A percentile compares a stretch with the other conserved stretches of the same genome.
Evolutionary conservation across 2,797 vertebrate species (phyloP).

Genomic region (Gymnothorax javanicus): DNA sequence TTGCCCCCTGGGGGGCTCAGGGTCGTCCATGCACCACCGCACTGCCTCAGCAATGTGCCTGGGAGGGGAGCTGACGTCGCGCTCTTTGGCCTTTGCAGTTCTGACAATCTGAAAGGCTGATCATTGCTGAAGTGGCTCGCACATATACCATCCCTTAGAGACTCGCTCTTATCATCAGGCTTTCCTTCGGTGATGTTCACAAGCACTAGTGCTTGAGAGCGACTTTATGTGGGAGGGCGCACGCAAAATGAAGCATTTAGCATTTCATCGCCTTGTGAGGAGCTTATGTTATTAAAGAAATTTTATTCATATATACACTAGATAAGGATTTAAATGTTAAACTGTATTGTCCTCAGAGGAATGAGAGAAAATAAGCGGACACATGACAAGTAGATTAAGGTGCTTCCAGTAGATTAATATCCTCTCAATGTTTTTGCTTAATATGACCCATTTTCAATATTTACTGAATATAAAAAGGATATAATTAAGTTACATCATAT

Average conservation of each 20-base stretch:
- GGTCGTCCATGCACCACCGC: not conserved
- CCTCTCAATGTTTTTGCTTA: too few relatives aligned
- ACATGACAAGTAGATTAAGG: conserved; percentile 3
- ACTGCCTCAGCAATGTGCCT: not conserved
- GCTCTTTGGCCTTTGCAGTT: conserved; percentile 16
- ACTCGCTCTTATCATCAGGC: not conserved
- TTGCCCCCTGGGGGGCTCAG: not conserved
- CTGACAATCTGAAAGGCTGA: conserved; percentile 22
- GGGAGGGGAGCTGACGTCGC: conserved; percentile 16
- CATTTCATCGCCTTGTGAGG: not conserved
- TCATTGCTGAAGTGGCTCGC: conserved; percentile 42
- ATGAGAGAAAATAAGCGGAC: not conserved
- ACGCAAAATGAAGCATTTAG: not conserved
- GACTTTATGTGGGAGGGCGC: not conserved
- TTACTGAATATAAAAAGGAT: too few relatives aligned
- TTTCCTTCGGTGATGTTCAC: not conserved
- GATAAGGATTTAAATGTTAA: not conserved
- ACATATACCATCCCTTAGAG: conserved; percentile 26
- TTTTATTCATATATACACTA: not conserved
- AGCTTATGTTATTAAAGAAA: not conserved
- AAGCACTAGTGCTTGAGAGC: not conserved
- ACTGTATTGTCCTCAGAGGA: not conserved
- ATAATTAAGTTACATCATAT: too few relatives aligned
- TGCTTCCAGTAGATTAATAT: not conserved
- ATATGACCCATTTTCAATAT: too few relatives aligned